Conservation (phyloP, 2,113 vertebrate species). For the Dasyprocta punctata region DNA sequence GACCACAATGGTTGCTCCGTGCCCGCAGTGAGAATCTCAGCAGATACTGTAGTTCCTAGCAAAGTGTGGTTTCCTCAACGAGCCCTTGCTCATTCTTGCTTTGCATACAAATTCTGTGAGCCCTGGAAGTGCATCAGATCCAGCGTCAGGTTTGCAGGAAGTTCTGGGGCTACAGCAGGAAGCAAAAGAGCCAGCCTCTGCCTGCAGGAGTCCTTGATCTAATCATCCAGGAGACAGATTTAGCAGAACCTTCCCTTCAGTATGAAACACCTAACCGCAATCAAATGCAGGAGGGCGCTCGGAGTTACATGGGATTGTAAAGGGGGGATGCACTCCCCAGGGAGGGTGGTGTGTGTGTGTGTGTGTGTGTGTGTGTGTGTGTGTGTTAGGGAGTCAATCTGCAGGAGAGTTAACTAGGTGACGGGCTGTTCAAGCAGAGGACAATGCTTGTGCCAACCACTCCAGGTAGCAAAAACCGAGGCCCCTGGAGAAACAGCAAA, state of each 20-base stretch:
- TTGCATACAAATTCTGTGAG: background rate
- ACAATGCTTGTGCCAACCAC: background rate
- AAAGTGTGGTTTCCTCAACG: background rate
- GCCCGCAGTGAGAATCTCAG: background rate
- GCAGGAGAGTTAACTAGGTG: too few species aligned
- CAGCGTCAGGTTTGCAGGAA: too few species aligned
- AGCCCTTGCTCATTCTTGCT: background rate
- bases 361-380: too few species aligned
- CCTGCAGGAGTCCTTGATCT: background rate
- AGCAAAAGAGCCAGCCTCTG: background rate
- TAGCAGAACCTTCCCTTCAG: background rate
- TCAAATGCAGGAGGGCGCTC: background rate
- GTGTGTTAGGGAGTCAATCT: too few species aligned
- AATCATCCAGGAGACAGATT: background rate
- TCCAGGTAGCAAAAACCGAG: background rate
- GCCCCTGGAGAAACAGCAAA: background rate
- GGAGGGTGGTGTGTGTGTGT: too few species aligned
- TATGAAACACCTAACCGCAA: background rate
- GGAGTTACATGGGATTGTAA: background rate
- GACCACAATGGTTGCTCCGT: fast-evolving
- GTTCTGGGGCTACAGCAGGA: background rate
- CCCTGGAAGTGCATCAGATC: background rate
- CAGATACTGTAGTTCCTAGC: fast-evolving
- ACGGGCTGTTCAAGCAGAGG: too few species aligned
- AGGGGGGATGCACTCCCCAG: background rate